Conservation (phyloP, 2,797 vertebrate species). For the Pantherophis alleghaniensis region DNA sequence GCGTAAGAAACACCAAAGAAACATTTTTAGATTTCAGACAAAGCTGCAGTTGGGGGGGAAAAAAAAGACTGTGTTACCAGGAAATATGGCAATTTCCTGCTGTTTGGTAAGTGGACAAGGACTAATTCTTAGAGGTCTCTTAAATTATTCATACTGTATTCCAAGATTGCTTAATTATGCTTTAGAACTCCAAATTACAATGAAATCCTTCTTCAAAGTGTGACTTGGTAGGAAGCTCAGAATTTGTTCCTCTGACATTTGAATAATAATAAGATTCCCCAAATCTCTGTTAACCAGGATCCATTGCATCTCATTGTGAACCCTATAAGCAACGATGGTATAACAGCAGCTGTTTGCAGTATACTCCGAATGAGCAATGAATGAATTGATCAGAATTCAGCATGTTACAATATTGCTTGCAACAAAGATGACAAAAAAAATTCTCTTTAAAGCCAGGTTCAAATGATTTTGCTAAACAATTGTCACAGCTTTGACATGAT, state of each 20-base stretch:
- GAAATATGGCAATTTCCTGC: background rate
- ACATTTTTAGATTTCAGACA: background rate
- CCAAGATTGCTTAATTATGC: background rate
- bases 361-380: background rate
- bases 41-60: background rate
- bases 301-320: background rate
- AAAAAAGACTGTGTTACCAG: background rate
- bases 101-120: background rate
- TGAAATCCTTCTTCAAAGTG: background rate
- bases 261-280: background rate
- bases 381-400: background rate
- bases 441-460: background rate
- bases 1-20: background rate
- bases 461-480: background rate
- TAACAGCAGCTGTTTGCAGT: background rate
- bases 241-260: background rate
- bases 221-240: background rate
- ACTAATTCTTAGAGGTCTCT: background rate
- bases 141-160: background rate
- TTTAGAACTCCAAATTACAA: background rate
- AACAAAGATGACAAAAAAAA: background rate
- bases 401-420: background rate
- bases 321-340: background rate
- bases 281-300: background rate
- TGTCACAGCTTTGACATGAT: background rate